Base-by-base conservation (phyloP, 2,888 invertebrate genomes). In the Mythimna loreyi region DNA sequence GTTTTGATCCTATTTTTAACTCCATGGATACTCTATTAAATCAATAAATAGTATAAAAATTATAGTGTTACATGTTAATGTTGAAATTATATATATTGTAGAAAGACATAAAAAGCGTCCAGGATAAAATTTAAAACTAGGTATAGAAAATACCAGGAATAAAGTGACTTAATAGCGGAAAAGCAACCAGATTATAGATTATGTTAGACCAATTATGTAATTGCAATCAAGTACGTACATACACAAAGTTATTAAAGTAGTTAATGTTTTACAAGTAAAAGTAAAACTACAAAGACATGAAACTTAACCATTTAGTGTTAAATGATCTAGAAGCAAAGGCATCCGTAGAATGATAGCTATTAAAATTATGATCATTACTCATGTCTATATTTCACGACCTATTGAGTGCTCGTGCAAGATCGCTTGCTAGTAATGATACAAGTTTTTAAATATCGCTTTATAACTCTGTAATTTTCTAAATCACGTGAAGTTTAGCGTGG, bases 341-440 rank as follows among this genome's bases (percentile, higher is more conserved):
- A 73, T 76, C 43, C 65, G 9, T 3, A 16, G 23, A 67, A 76
- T 72, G 67, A 19, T 43, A 19, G 33, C 23, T 33, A 78, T 68
- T 74, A 55, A 47, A 58, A 55, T 60, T 36, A 56, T 59, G 30
- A 53, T 40, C 50, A 56, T 50, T 45, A 64, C 53, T 73, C 13
- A 64, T 64, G 58, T 28, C 36, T 25, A 63, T 64, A 67, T 74
- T 78, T 69, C 59, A 78, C 68, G 57, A 69, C 59, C 56, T 68
- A 72, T 52, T 68, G 28, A 56, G 50, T 9, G 60, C 52, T 68
- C 68, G 62, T 78, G 67, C 33, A n/a, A 50, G 43, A 72, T 57
- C 21, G 50, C 52, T 25, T 59, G 33, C 23, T 64, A 36, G 61
- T 71, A 50, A 72, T 57, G 62, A 68, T 76, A 58, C 65, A 72